Conservation (phyloP, 2,797 vertebrate species). For the Borostomias antarcticus region DNA sequence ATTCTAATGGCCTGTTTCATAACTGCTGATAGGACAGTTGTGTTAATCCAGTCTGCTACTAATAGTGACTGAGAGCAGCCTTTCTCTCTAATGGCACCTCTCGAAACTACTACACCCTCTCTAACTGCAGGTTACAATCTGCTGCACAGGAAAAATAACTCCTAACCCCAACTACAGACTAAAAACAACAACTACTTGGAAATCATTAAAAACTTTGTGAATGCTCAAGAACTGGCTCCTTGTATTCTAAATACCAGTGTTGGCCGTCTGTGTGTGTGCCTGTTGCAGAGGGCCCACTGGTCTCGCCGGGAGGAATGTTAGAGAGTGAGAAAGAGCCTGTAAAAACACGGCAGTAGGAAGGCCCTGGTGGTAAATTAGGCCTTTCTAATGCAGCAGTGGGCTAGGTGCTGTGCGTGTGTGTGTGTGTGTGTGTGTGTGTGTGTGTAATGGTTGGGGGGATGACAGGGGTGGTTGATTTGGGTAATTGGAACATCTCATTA, state of each 20-base stretch:
- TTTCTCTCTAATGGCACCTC: constrained; percentile 73
- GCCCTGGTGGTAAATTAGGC: constrained; percentile 69
- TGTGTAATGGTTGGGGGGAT: background rate
- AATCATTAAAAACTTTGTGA: constrained; percentile 25
- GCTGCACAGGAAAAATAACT: constrained; percentile 47
- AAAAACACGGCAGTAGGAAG: constrained; percentile 68
- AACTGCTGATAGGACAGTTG: constrained; percentile 70
- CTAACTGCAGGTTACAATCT: constrained; percentile 73
- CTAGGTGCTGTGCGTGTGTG: constrained; percentile 27
- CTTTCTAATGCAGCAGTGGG: constrained; percentile 66
- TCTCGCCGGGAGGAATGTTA: constrained; percentile 41
- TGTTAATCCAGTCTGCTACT: constrained; percentile 70
- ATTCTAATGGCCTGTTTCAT: constrained; percentile 63
- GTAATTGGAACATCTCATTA: too few relatives aligned
- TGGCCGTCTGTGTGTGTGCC: constrained; percentile 16
- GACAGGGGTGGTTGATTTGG: background rate
- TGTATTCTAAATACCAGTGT: constrained; percentile 65
- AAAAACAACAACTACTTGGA: constrained; percentile 29
- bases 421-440: background rate
- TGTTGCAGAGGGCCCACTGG: constrained; percentile 25
- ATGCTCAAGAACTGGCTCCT: constrained; percentile 53
- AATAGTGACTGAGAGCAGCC: constrained; percentile 46
- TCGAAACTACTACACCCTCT: constrained; percentile 74
- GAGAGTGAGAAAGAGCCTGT: constrained; percentile 60
- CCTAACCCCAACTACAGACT: constrained; percentile 42